phyloP scores from a whole-genome alignment of 2,888 invertebrate genomes.

The Oligia fasciuncula region DNA sequence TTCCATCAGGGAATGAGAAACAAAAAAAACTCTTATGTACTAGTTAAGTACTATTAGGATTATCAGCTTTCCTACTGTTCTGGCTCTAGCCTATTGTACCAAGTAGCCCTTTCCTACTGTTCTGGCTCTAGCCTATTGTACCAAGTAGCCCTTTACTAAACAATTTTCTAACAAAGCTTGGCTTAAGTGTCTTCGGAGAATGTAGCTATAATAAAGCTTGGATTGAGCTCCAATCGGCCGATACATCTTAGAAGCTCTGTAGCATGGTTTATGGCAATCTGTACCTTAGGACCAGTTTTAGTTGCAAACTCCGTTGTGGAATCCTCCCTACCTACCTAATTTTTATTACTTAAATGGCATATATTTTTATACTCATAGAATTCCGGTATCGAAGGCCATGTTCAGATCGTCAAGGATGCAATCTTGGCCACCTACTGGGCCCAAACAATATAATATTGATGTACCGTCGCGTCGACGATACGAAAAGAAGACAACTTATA shows the following conservation, averaged over 20 bases:
- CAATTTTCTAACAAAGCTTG: constrained; percentile 21
- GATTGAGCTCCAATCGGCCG: constrained; percentile 11
- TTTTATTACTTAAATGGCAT: neutral
- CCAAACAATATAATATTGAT: neutral
- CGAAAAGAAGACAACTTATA: neutral
- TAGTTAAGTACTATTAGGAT: neutral
- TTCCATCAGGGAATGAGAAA: neutral
- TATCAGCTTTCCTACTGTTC: neutral
- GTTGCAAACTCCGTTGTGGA: neutral
- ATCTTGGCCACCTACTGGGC: neutral
- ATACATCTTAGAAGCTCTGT: constrained; percentile 14
- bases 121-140: neutral
- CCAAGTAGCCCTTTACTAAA: neutral
- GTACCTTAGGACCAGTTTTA: neutral
- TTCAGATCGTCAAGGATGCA: neutral
- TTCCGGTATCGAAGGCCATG: neutral
- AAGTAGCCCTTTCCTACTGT: neutral
- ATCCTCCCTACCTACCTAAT: too few relatives aligned
- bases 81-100: neutral
- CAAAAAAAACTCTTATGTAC: neutral
- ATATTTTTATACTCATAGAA: neutral
- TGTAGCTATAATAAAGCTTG: constrained; percentile 1
- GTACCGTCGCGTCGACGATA: neutral
- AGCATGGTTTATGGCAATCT: neutral
- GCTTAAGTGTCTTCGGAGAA: neutral